Evolutionary conservation across 1,140 invertebrate species (phyloP).

Genomic region (Odontomachus brunneus): DNA sequence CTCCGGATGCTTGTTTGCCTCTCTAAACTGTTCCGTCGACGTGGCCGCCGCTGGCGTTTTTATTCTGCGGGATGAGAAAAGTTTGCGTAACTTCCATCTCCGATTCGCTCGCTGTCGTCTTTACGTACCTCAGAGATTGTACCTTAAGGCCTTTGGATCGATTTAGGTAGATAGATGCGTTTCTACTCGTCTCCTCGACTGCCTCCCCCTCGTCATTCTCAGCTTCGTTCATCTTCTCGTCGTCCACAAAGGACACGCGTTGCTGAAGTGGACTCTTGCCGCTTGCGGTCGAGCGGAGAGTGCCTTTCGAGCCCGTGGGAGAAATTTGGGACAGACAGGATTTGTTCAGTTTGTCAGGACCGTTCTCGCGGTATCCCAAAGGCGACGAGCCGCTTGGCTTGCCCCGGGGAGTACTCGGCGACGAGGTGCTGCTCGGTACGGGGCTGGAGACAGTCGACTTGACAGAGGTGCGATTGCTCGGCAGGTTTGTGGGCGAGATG

Average conservation of each 20-base stretch:
- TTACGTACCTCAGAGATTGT: conserved; percentile 75
- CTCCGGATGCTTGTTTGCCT: conserved; percentile 28
- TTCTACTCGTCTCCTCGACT: conserved; percentile 30
- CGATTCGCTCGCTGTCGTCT: conserved; percentile 17
- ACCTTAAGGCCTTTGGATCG: conserved; percentile 70
- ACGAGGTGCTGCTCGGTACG: conserved; percentile 35
- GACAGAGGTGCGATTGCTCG: conserved; percentile 46
- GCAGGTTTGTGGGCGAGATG: conserved; percentile 39
- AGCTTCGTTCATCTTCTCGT: conserved; percentile 49
- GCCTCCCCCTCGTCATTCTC: conserved; percentile 21
- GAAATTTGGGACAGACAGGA: conserved; percentile 66
- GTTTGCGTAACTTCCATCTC: not conserved
- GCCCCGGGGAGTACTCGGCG: conserved; percentile 20
- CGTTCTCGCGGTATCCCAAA: conserved; percentile 53
- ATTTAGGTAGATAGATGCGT: conserved; percentile 1
- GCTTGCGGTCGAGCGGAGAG: conserved; percentile 56
- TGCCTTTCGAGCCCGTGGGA: conserved; percentile 56
- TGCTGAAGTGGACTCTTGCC: conserved; percentile 42
- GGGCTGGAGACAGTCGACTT: conserved; percentile 41
- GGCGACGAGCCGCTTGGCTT: conserved; percentile 41
- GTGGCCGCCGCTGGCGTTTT: conserved; percentile 44
- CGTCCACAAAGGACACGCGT: conserved; percentile 55
- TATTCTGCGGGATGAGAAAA: conserved; percentile 26
- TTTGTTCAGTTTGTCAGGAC: conserved; percentile 56
- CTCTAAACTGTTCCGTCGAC: conserved; percentile 29